Evolutionary conservation across 2,113 vertebrate species (phyloP), one percentile per base, ranked within the genome.

Genomic region (Microtus richardsoni): DNA sequence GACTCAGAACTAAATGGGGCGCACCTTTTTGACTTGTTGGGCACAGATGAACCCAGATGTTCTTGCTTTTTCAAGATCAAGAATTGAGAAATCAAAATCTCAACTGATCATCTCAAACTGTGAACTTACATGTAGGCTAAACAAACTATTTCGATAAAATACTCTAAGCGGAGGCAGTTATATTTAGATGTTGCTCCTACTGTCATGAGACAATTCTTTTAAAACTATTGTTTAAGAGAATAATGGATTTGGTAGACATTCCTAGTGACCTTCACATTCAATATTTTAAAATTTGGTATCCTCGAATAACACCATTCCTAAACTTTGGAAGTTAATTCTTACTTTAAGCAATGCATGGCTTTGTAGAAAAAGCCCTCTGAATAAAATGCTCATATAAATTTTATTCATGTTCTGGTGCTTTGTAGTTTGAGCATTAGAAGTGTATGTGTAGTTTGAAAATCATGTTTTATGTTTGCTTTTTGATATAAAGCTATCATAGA

Each of bases 381-480:
- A 33, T 89, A 64, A 89, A 79, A 8, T 70, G 68, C 62, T 89
- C 17, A 41, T 28, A 73, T 24, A 68, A 60, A n/a, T 77, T 90
- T 86, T 87, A 47, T 79, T 88, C 41, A 7, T 16, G 12, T 93
- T 95, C 66, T 92, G 54, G 68, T 49, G 75, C 95, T 90, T 96
- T 91, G 44, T 91, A 52, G 91, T 95, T 95, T 62, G 36, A 95
- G 33, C 17, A 78, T 74, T 79, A 7, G 89, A 39, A 92, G 17
- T 94, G 11, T 90, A 62, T 47, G 33, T 89, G 36, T 92, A 86
- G 68, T 90, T 91, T 93, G 93, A 49, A 97, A 96, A 60, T 95
- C 92, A 97, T 33, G 78, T 78, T 91, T 97, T 96, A 77, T 91
- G 52, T 95, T 96, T 91, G 21, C 22, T 97, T 95, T 96, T 97